A percentile compares a stretch with the other conserved stretches of the same genome.
phyloP scores from a whole-genome alignment of 2,888 invertebrate genomes.

The Thymelicus sylvestris region DNA sequence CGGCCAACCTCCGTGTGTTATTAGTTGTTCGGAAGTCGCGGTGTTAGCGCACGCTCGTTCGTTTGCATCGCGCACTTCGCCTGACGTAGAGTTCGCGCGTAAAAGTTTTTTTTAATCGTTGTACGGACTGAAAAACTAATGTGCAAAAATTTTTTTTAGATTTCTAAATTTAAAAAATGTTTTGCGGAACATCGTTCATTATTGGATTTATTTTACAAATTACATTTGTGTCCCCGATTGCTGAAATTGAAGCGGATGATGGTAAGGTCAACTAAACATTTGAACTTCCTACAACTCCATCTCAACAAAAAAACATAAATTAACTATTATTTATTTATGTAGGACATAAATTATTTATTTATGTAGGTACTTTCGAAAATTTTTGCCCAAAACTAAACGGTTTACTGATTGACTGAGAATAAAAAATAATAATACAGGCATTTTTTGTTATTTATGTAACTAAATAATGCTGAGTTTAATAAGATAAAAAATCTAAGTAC shows the following conservation, averaged over 20 bases:
- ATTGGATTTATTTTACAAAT: conserved; percentile 70
- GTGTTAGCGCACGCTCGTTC: conserved; percentile 43
- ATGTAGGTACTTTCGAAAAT: too few relatives aligned
- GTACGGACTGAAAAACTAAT: background rate
- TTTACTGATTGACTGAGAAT: too few relatives aligned
- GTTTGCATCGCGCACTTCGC: conserved; percentile 17
- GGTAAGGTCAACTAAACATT: conserved; percentile 58
- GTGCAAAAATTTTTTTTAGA: conserved; percentile 6
- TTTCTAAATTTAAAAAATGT: conserved; percentile 50
- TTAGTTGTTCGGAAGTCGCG: conserved; percentile 46
- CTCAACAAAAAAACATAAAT: too few relatives aligned
- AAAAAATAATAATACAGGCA: too few relatives aligned
- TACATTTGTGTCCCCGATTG: conserved; percentile 67
- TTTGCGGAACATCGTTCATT: conserved; percentile 59
- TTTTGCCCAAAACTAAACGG: too few relatives aligned
- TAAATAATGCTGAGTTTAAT: too few relatives aligned
- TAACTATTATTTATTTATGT: too few relatives aligned
- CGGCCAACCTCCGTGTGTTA: conserved; percentile 37
- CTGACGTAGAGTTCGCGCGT: conserved; percentile 37
- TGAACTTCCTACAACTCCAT: conserved; percentile 2
- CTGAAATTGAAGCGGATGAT: conserved; percentile 72
- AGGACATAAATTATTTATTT: too few relatives aligned
- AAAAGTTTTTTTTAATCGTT: conserved; percentile 13
- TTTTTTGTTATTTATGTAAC: too few relatives aligned
- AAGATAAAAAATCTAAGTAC: too few relatives aligned